phyloP scores from a whole-genome alignment of 2,888 invertebrate species.

The Folsomia candida region DNA sequence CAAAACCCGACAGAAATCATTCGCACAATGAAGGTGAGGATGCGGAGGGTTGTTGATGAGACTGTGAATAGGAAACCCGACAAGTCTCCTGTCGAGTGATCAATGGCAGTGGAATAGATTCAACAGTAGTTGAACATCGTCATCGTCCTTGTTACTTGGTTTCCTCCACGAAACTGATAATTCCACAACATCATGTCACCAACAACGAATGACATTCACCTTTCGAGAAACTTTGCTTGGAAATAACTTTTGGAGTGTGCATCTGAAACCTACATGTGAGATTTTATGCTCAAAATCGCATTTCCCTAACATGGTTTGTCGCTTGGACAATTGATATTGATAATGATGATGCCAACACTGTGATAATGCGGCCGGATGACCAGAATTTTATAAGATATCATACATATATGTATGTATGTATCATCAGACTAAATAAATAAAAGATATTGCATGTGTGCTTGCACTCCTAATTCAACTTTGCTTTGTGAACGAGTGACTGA shows the following conservation, averaged over 20 bases:
- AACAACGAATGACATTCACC: background rate
- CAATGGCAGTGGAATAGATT: conserved; percentile 21
- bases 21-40: background rate
- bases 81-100: conserved; percentile 27
- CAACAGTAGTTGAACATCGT: background rate
- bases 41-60: background rate
- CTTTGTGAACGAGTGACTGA: no score
- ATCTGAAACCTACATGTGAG: no score
- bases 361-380: no score
- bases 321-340: background rate
- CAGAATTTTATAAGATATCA: no score
- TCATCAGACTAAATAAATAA: no score
- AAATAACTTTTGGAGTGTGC: no score
- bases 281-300: background rate
- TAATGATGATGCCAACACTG: no score
- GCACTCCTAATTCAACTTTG: no score
- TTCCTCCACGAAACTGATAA: no score
- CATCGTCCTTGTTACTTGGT: conserved; percentile 12
- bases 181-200: background rate
- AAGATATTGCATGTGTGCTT: no score
- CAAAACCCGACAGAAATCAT: background rate
- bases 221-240: no score
- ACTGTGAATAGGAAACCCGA: conserved; percentile 14
- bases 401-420: no score
- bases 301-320: conserved; percentile 7